These are phyloP conservation scores for Augiades crinisus DNA, from an alignment of 2,888 invertebrate species.

Conservation along the genomic window DNA sequence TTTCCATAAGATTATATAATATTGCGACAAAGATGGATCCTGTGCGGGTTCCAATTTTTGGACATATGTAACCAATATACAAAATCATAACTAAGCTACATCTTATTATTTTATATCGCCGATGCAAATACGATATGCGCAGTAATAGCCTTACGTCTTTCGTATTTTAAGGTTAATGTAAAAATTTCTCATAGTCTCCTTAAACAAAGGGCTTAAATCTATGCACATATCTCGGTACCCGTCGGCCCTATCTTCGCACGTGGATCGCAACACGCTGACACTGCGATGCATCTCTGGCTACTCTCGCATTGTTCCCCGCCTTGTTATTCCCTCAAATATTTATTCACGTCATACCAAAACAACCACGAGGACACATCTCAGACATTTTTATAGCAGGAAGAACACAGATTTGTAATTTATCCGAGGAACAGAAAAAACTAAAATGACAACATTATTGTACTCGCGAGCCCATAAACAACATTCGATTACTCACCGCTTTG, in stretches of 20 bases:
- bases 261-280: slow-evolving; percentile 53
- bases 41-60: too few relatives aligned
- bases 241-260: slow-evolving; percentile 58
- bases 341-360: slow-evolving; percentile 31
- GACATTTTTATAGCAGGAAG: slow-evolving; percentile 52
- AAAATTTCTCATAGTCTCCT: slow-evolving; percentile 46
- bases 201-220: slow-evolving; percentile 60
- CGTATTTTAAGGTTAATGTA: slow-evolving; percentile 30
- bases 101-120: not conserved
- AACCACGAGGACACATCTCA: slow-evolving; percentile 33
- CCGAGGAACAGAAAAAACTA: slow-evolving; percentile 45
- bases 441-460: slow-evolving; percentile 51
- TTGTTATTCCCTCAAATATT: slow-evolving; percentile 37
- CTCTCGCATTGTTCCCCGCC: slow-evolving; percentile 35
- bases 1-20: too few relatives aligned
- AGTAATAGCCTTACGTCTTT: not conserved
- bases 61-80: too few relatives aligned
- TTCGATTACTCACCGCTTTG: slow-evolving; percentile 64
- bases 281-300: slow-evolving; percentile 47
- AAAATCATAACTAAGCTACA: too few relatives aligned
- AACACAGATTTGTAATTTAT: slow-evolving; percentile 43
- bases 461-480: slow-evolving; percentile 48
- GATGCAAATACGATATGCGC: not conserved
- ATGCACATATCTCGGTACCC: slow-evolving; percentile 49
- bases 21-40: too few relatives aligned